A percentile compares a stretch with the other conserved stretches of the same genome.
Evolutionary conservation across 1,140 invertebrate species (phyloP).

Genomic region (Druon quercuslanigerum): DNA sequence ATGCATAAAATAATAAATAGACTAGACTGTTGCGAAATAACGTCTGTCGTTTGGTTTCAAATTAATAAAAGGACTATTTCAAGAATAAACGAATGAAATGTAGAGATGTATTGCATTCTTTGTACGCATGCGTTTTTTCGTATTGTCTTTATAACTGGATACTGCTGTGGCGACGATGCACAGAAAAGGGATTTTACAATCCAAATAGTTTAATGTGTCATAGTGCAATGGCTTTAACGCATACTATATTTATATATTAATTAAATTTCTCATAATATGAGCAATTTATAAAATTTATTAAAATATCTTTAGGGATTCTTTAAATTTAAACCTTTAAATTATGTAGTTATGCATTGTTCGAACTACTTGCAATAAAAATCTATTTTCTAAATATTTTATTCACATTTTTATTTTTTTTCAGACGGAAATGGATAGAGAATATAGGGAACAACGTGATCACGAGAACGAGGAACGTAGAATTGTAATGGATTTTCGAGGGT

Average conservation of each 20-base stretch:
- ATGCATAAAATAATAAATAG: too few relatives aligned
- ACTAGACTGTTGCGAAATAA: too few relatives aligned
- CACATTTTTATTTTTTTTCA: constrained; percentile 42
- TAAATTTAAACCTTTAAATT: too few relatives aligned
- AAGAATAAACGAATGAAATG: neutral
- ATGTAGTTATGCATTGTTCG: too few relatives aligned
- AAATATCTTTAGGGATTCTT: too few relatives aligned
- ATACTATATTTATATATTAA: neutral
- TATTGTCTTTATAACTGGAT: constrained; percentile 5
- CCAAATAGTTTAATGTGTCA: constrained; percentile 4
- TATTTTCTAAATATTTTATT: too few relatives aligned
- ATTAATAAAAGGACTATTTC: neutral
- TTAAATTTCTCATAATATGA: neutral
- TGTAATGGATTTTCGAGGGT: constrained; percentile 66
- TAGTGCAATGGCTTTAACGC: neutral
- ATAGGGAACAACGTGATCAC: constrained; percentile 62
- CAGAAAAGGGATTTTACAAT: neutral
- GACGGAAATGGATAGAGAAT: constrained; percentile 68
- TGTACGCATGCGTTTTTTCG: neutral
- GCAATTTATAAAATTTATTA: too few relatives aligned
- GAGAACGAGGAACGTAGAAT: constrained; percentile 64
- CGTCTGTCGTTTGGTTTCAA: neutral
- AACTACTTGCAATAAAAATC: too few relatives aligned
- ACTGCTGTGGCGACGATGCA: neutral
- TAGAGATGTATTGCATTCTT: neutral